Conservation (phyloP, 2,888 invertebrate species). For the Stenchaetothrips biformis region DNA sequence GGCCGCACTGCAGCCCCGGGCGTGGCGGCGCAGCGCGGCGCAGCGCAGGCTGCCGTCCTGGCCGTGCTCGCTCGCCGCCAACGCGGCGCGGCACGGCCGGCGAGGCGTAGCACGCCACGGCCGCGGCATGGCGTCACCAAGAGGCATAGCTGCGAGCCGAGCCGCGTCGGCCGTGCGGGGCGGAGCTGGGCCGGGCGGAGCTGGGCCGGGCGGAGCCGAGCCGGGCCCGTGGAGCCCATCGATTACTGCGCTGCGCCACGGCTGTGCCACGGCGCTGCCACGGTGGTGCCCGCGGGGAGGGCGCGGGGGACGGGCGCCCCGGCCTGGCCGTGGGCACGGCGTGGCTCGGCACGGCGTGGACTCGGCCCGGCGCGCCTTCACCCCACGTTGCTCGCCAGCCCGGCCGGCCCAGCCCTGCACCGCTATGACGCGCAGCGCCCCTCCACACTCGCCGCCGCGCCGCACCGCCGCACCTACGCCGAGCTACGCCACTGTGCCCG, state of each 20-base stretch:
- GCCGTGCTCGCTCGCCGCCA: no score
- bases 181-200: background rate
- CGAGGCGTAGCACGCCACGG: background rate
- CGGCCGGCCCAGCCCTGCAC: background rate
- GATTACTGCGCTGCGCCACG: slow-evolving; percentile 11
- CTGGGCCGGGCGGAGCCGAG: background rate
- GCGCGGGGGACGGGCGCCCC: background rate
- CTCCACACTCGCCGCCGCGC: no score
- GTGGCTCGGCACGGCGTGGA: background rate
- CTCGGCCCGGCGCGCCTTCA: background rate
- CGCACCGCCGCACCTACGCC: no score
- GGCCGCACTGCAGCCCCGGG: no score
- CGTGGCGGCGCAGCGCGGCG: no score
- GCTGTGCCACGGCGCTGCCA: background rate
- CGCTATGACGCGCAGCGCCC: no score
- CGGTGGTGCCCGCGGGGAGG: no score
- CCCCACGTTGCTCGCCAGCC: background rate
- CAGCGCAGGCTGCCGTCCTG: no score
- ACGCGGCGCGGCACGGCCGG: background rate
- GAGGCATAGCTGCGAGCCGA: slow-evolving; percentile 4
- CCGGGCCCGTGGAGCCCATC: slow-evolving; percentile 14
- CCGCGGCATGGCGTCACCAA: slow-evolving; percentile 19
- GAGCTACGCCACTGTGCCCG: no score
- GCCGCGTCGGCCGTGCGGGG: background rate
- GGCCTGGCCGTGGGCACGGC: slow-evolving; percentile 5